These are phyloP conservation scores for Psammodynastes pulverulentus DNA, from an alignment of 2,113 vertebrate genomes.

Conservation along the genomic window DNA sequence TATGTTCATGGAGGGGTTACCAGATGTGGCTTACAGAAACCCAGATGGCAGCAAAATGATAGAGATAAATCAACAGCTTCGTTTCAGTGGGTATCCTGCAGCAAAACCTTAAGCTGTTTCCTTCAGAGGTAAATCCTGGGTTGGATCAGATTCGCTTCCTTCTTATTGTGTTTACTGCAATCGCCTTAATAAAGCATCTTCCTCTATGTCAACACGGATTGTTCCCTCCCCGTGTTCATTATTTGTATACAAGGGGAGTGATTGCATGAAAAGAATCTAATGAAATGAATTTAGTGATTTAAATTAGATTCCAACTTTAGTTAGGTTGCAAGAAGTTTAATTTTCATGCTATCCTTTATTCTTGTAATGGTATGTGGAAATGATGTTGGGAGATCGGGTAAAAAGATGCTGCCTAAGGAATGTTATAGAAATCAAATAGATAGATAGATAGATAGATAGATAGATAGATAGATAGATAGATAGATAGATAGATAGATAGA, in stretches of 20 bases:
- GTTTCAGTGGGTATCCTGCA: slow-evolving; percentile 5
- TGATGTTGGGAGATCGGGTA: not conserved
- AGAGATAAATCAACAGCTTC: not conserved
- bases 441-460: too few relatives aligned
- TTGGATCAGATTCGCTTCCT: not conserved
- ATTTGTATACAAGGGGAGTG: not conserved
- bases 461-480: too few relatives aligned
- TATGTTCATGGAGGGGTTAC: not conserved
- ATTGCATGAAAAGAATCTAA: not conserved
- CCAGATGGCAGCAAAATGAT: not conserved
- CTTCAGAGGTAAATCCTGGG: not conserved
- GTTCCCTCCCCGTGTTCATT: slow-evolving; percentile 31
- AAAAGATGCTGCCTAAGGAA: not conserved
- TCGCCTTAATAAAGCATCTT: slow-evolving; percentile 56
- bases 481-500: too few relatives aligned
- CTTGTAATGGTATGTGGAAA: not conserved
- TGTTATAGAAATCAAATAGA: not conserved
- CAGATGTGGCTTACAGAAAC: not conserved
- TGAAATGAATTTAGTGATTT: not conserved
- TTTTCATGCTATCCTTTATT: not conserved
- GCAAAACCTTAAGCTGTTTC: not conserved
- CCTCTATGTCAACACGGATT: slow-evolving; percentile 45
- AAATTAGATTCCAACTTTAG: not conserved
- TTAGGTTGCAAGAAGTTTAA: not conserved
- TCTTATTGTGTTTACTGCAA: not conserved